Base-by-base conservation (phyloP, 2,797 vertebrate species). In the Benthosema pterotum region DNA sequence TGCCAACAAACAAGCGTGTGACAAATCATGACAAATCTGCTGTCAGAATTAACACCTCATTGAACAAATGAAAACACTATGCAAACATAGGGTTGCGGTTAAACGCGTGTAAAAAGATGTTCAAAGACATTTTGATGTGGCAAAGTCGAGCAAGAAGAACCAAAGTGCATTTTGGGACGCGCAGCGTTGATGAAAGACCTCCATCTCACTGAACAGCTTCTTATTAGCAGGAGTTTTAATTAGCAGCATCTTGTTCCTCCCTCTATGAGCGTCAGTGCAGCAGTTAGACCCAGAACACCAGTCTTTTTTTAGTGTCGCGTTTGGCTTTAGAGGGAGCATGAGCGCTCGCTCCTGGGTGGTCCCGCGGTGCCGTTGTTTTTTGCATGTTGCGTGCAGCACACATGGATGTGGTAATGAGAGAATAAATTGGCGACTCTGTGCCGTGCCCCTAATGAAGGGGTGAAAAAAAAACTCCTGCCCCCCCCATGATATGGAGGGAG, bases 271-370 rank as follows among this genome's bases (percentile, higher is more conserved):
- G 62, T 83, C 78, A 74, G 72, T 8, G 8, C 32, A 8, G 32
- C 5, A 69, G 55, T 56, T 25, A 25, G 22, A 25, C 22, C 22
- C 5, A 25, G 22, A 25, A 63, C 72, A 77, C 71, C 71, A 77
- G 58, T 67, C 63, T 69, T 78, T 66, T 15, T 77, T 83, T 78
- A 82, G 72, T 82, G 73, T 83, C 73, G 60, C 48, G 53, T 80
- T 74, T 82, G 72, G 69, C 78, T 80, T 72, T 11, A 68, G 59
- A 71, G 71, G 65, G 57, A 52, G 65, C 65, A 52, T 63, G 65
- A 79, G 75, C 47, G 75, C 64, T 1, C 3, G 57, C 64, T 1
- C 3, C 55, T 87, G 89, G 83, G 89, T 90, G 88, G 87, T 87
- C 87, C 63, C 2, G 1, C n/a, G 22, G 1, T 12, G 47, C 38